Evolutionary conservation across 2,888 invertebrate genomes (phyloP).

Genomic region (Rhamphomyia laevipes): DNA sequence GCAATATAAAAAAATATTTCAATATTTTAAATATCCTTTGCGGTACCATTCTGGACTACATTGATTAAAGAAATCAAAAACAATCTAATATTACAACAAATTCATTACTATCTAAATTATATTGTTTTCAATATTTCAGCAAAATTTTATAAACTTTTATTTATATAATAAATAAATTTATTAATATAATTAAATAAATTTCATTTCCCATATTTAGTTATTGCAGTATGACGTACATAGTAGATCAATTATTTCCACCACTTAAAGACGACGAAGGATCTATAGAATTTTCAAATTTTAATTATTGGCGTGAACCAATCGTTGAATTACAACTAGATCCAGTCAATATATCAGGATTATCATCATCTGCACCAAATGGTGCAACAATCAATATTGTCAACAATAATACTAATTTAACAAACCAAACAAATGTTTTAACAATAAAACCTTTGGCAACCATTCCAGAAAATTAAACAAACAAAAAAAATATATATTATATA

Average conservation of each 20-base stretch:
- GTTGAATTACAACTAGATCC: conserved; percentile 40
- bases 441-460: conserved; percentile 29
- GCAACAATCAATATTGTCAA: conserved; percentile 3
- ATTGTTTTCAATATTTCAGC: no score
- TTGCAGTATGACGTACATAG: conserved; percentile 84
- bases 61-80: no score
- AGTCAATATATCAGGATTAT: background rate
- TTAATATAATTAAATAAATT: no score
- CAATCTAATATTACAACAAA: no score
- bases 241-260: conserved; percentile 92
- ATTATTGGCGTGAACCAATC: conserved; percentile 88
- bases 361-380: conserved; percentile 4
- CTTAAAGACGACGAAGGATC: conserved; percentile 50
- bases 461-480: conserved; percentile 29
- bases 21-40: no score
- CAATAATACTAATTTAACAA: conserved; percentile 7
- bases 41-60: no score
- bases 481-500: background rate
- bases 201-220: conserved; percentile 57
- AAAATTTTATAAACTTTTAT: no score
- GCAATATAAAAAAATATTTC: no score
- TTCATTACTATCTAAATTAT: no score
- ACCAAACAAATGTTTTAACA: conserved; percentile 13
- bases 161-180: no score
- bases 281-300: conserved; percentile 71